phyloP scores from a whole-genome alignment of 2,113 vertebrate species.

The Gadus macrocephalus region DNA sequence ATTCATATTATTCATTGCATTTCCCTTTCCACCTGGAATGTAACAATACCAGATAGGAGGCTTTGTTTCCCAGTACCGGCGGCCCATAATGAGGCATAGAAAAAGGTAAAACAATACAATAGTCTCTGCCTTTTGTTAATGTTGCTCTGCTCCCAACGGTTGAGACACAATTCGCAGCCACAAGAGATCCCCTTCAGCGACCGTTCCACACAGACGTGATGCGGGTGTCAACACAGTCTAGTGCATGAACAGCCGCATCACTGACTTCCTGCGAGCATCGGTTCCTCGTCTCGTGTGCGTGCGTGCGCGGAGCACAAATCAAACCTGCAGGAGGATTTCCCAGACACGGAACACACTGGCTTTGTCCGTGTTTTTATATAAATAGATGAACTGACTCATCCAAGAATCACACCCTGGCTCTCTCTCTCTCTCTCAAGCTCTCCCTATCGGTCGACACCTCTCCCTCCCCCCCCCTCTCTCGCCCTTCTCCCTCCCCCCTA shows the following conservation, averaged over 20 bases:
- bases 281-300: too few species aligned
- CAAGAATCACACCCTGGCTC: neutral
- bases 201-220: neutral
- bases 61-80: too few species aligned
- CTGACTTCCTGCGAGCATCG: too few species aligned
- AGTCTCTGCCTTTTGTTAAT: too few species aligned
- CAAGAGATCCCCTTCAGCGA: neutral
- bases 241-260: too few species aligned
- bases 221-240: neutral
- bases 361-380: neutral
- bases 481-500: constrained; percentile 34
- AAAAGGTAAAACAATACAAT: too few species aligned
- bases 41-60: too few species aligned
- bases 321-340: neutral
- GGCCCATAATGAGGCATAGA: too few species aligned
- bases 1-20: too few species aligned
- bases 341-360: neutral
- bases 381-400: neutral
- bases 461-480: neutral
- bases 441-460: too few species aligned
- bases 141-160: neutral
- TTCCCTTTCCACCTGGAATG: too few species aligned
- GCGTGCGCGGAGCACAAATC: neutral
- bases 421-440: neutral
- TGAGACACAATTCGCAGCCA: neutral